A percentile compares a stretch with the other conserved stretches of the same genome.
Conservation (phyloP, 92 coral and sea anemone species). For the Zoanthus solanderi region DNA sequence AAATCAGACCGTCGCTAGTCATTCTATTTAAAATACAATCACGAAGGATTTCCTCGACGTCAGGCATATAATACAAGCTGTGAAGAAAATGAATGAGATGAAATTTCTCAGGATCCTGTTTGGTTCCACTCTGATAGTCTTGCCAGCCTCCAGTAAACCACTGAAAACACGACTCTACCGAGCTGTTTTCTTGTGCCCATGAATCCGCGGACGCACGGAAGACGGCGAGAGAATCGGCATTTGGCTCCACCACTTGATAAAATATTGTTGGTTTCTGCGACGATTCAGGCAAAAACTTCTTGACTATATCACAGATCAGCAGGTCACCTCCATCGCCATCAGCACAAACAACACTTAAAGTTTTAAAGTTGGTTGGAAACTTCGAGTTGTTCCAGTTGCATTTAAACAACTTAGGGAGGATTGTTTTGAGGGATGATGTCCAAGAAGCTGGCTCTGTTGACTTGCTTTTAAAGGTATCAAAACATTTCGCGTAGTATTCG, state of each 20-base stretch:
- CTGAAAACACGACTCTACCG: background rate
- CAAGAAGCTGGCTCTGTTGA: too few species aligned
- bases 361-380: background rate
- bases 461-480: too few species aligned
- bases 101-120: background rate
- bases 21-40: background rate
- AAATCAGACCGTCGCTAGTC: background rate
- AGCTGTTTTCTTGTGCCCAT: background rate
- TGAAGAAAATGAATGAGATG: background rate
- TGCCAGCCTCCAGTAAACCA: background rate
- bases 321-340: background rate
- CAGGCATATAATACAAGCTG: background rate
- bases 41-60: background rate
- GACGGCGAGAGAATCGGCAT: background rate
- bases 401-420: background rate
- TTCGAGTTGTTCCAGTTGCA: background rate
- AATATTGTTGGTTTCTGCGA: conserved; percentile 7
- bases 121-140: background rate
- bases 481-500: background rate
- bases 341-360: background rate
- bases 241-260: background rate
- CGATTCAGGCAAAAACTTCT: background rate
- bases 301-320: background rate
- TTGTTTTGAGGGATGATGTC: too few species aligned
- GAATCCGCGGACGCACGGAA: background rate